These are phyloP conservation scores for Lepidothrix coronata DNA, from an alignment of 2,113 vertebrate species.

Conservation along the genomic window DNA sequence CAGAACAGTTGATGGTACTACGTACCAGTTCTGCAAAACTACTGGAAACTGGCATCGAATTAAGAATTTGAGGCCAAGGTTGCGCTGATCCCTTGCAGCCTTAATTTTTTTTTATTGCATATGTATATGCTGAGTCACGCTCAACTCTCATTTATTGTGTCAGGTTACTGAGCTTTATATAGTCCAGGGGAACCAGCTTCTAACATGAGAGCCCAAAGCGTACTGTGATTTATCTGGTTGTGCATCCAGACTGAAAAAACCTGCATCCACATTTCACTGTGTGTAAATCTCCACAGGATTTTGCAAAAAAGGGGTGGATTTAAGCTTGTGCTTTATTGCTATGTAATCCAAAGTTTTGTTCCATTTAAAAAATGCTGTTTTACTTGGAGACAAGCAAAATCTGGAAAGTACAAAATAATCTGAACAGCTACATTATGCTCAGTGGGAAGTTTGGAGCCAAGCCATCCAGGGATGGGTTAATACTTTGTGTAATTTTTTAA, in stretches of 20 bases:
- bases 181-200: background rate
- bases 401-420: background rate
- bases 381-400: background rate
- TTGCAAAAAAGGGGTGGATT: background rate
- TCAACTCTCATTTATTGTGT: background rate
- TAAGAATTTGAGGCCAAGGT: background rate
- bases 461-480: background rate
- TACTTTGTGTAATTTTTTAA: background rate
- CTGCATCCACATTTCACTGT: background rate
- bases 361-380: background rate
- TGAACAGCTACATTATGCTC: background rate
- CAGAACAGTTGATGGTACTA: background rate
- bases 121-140: background rate
- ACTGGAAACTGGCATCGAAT: background rate
- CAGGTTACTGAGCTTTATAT: conserved; percentile 43
- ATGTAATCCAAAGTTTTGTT: background rate
- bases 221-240: background rate
- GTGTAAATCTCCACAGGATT: background rate
- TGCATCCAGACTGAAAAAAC: background rate
- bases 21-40: background rate
- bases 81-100: background rate
- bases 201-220: background rate
- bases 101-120: background rate
- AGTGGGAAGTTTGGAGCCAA: background rate
- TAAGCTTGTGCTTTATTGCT: background rate